A percentile compares a stretch with the other conserved stretches of the same genome.
Conservation (phyloP, 2,888 invertebrate genomes). For the Neria commutata region DNA sequence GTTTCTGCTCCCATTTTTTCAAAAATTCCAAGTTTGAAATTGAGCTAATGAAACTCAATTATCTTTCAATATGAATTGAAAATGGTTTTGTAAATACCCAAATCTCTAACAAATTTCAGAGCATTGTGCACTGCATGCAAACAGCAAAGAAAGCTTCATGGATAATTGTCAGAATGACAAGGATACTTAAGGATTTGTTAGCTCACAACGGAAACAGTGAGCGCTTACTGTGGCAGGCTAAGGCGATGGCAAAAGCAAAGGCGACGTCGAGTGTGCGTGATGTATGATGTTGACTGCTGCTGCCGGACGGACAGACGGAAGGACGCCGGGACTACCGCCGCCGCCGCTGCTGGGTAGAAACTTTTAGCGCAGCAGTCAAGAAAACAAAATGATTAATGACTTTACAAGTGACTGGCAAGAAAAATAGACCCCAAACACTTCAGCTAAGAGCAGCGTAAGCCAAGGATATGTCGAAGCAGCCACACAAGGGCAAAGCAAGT, state of each 20-base stretch:
- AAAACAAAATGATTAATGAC: slow-evolving; percentile 58
- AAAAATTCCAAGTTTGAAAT: too few relatives aligned
- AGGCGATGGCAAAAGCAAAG: too few relatives aligned
- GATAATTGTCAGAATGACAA: slow-evolving; percentile 38
- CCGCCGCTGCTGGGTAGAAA: too few relatives aligned
- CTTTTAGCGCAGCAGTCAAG: neutral
- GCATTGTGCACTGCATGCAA: neutral
- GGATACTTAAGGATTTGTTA: slow-evolving; percentile 34
- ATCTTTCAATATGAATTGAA: too few relatives aligned
- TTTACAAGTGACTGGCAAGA: slow-evolving; percentile 60
- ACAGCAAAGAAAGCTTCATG: slow-evolving; percentile 15
- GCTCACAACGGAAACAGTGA: too few relatives aligned
- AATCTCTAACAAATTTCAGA: neutral
- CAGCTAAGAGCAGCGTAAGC: slow-evolving; percentile 20
- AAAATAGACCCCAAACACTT: slow-evolving; percentile 43
- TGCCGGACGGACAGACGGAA: neutral
- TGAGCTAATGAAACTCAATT: too few relatives aligned
- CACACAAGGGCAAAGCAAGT: neutral
- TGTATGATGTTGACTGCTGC: slow-evolving; percentile 31
- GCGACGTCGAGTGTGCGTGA: slow-evolving; percentile 33
- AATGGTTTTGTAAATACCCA: neutral
- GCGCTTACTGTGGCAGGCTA: too few relatives aligned
- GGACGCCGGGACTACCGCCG: too few relatives aligned
- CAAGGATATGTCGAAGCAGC: neutral
- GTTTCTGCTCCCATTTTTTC: too few relatives aligned